Evolutionary conservation across 2,888 invertebrate genomes (phyloP).

Genomic region (Ellobium chinense): DNA sequence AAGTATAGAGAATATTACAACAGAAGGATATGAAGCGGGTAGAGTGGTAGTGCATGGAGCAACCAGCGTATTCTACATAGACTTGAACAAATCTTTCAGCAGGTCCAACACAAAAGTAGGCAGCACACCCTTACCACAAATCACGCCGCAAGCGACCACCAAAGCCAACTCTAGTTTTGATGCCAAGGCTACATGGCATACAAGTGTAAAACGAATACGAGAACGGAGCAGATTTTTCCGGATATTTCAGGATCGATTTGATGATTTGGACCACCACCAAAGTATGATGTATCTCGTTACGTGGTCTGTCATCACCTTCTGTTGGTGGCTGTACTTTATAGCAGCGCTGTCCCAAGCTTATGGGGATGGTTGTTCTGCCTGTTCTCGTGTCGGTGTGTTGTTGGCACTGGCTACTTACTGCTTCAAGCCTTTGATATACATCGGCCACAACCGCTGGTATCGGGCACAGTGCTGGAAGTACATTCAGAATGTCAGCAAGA

Average conservation of each 20-base stretch:
- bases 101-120: neutral
- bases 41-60: too few species aligned
- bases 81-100: neutral
- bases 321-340: conserved; percentile 55
- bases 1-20: neutral
- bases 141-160: neutral
- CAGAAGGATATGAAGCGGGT: neutral
- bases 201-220: neutral
- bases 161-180: neutral
- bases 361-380: conserved; percentile 55
- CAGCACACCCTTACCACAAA: neutral
- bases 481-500: too few species aligned
- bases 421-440: conserved; percentile 58
- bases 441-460: conserved; percentile 59
- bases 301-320: conserved; percentile 50
- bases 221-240: neutral
- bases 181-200: neutral
- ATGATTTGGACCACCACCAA: conserved; percentile 58
- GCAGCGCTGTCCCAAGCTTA: conserved; percentile 47
- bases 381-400: conserved; percentile 52
- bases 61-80: neutral
- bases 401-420: conserved; percentile 56
- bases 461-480: conserved; percentile 39
- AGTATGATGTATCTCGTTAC: conserved; percentile 58
- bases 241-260: conserved; percentile 51